Base-by-base conservation (phyloP, 2,797 vertebrate species). In the Sebastes dallii region DNA sequence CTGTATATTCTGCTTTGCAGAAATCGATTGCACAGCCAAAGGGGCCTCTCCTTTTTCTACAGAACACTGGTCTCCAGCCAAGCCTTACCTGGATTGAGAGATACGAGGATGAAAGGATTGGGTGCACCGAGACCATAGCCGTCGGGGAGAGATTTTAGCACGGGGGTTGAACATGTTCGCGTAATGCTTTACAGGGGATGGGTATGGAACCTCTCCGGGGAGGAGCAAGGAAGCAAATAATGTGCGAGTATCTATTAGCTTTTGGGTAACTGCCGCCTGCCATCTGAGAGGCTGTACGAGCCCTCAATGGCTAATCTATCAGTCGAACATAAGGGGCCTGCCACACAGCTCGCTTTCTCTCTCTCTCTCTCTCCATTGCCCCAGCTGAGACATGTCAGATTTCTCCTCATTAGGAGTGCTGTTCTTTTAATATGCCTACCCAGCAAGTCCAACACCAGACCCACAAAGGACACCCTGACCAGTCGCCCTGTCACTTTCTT, bases 31-130 rank as follows among this genome's bases (percentile, higher is more conserved):
- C 77, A 39, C 83, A 81, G 92, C 90, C 85, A 88, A 90, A 88
- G 86, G 30, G 62, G 88, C 90, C 82, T 86, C 86, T 80, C 75
- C 78, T 85, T 84, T 89, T 89, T 89, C 78, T 91, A 79, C 88
- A 84, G 86, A 86, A 84, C 80, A 79, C 87, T 85, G 88, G 89
- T 92, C 89, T 92, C 84, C 86, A 90, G 86, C 88, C 90, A 87
- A 88, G 92, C 90, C 85, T 87, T 91, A 94, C 92, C 92, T 93
- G 92, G 92, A 92, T 93, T 89, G 91, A 92, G 89, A 90, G 92
- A 93, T 92, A 92, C 42, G 76, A 87, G 91, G 88, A 94, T 93
- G 91, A 91, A 93, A 90, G 92, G 88, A 91, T 91, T 86, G 89
- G 91, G 85, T 77, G 91, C 84, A 80, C 82, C 76, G 88, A 91